A percentile compares a stretch with the other conserved stretches of the same genome.
Evolutionary conservation across 2,797 vertebrate species (phyloP).

Genomic region (Danio kyathit): DNA sequence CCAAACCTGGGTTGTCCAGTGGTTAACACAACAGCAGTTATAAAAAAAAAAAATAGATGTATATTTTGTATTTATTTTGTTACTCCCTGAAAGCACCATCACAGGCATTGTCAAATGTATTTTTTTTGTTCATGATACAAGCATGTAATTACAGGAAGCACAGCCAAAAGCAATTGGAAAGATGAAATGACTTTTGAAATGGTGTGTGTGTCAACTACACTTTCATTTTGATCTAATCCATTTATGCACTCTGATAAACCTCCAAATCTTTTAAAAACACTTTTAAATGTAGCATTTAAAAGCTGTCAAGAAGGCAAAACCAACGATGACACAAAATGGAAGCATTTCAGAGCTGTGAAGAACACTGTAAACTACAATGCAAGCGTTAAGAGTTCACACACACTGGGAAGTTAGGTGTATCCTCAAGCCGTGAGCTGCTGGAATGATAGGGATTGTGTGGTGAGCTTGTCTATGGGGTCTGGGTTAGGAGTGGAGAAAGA

Average conservation of each 20-base stretch:
- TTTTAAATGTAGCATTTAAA: slow-evolving; percentile 1
- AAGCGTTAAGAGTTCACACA: neutral
- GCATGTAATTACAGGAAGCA: neutral
- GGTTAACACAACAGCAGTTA: neutral
- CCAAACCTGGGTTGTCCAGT: slow-evolving; percentile 13
- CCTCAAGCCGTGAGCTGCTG: neutral
- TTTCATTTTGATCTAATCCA: no score
- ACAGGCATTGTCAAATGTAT: neutral
- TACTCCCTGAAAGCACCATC: slow-evolving; percentile 1
- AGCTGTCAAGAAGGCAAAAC: neutral
- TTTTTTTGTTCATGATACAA: neutral
- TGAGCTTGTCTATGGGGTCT: slow-evolving; percentile 32
- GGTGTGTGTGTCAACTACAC: neutral
- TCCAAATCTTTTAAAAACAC: neutral
- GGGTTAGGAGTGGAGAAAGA: slow-evolving; percentile 8
- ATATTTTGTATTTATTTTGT: neutral
- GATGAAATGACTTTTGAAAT: slow-evolving; percentile 19
- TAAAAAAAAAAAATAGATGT: neutral
- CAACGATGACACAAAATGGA: neutral
- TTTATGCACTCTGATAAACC: neutral
- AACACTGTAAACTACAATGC: neutral
- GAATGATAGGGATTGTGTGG: slow-evolving; percentile 33
- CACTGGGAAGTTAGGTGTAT: neutral
- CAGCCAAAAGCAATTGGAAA: neutral
- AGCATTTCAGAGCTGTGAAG: neutral